Evolutionary conservation across 2,888 invertebrate genomes (phyloP).

Genomic region (Eupelmus urozonus): DNA sequence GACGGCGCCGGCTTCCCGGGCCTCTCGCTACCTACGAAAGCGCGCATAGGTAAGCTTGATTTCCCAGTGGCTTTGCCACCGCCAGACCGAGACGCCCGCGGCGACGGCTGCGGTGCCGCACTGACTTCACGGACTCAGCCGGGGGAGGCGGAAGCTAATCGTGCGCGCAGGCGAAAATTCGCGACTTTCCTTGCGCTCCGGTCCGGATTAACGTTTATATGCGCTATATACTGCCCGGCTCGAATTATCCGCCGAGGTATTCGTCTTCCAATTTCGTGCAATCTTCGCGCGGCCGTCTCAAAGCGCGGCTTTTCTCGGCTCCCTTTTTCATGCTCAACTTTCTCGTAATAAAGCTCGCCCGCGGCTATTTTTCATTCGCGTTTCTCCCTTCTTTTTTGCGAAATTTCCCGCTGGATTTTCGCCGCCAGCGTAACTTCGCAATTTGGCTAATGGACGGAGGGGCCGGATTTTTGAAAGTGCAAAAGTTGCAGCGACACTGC

Average conservation of each 20-base stretch:
- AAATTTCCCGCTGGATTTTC: neutral
- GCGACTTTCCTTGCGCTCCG: neutral
- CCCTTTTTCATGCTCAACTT: conserved; percentile 2
- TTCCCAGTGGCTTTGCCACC: conserved; percentile 32
- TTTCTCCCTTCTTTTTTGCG: neutral
- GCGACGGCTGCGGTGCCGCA: neutral
- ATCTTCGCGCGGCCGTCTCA: conserved; percentile 29
- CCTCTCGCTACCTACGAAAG: neutral
- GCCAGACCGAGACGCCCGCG: neutral
- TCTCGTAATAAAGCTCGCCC: neutral
- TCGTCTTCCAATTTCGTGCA: conserved; percentile 32
- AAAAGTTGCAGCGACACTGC: too few species aligned
- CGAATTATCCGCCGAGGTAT: conserved; percentile 11
- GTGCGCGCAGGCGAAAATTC: conserved; percentile 18
- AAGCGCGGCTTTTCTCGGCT: neutral
- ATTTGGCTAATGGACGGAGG: too few species aligned
- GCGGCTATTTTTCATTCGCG: neutral
- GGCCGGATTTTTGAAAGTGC: too few species aligned
- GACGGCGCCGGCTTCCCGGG: neutral
- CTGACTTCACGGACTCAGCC: too few species aligned
- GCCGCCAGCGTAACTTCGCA: neutral
- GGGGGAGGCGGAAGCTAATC: conserved; percentile 35
- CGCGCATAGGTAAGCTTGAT: conserved; percentile 28
- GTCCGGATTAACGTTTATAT: neutral
- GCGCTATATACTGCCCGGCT: neutral